These are phyloP conservation scores for Hemicordylus capensis DNA, from an alignment of 2,113 vertebrate genomes.

Conservation along the genomic window DNA sequence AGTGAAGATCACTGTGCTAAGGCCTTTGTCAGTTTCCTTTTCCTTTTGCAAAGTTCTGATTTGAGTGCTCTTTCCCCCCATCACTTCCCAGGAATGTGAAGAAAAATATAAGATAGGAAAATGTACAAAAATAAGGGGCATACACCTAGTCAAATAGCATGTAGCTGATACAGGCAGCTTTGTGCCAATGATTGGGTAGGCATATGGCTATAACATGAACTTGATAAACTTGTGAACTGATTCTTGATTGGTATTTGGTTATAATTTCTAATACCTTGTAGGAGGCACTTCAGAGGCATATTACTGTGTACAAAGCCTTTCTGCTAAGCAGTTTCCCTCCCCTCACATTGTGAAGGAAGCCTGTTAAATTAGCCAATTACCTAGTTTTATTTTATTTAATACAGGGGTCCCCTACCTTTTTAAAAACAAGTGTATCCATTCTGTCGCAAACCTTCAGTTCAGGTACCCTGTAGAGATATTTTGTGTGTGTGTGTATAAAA, in stretches of 20 bases:
- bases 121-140: conserved; percentile 2
- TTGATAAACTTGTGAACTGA: neutral
- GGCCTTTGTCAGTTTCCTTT: neutral
- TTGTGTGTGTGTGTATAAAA: too few species aligned
- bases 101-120: neutral
- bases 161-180: accelerated
- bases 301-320: neutral
- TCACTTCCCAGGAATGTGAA: neutral
- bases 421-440: neutral
- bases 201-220: neutral
- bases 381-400: too few species aligned
- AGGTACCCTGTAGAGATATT: too few species aligned
- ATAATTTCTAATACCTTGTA: neutral
- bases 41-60: neutral
- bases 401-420: accelerated
- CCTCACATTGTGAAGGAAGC: too few species aligned
- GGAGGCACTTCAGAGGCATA: neutral
- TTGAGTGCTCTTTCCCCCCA: neutral
- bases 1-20: too few species aligned
- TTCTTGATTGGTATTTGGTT: neutral
- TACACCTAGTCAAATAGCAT: neutral
- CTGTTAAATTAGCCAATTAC: too few species aligned
- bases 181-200: neutral
- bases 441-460: too few species aligned
- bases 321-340: neutral